Base-by-base conservation (phyloP, 2,797 vertebrate species). In the Fundulus diaphanus region DNA sequence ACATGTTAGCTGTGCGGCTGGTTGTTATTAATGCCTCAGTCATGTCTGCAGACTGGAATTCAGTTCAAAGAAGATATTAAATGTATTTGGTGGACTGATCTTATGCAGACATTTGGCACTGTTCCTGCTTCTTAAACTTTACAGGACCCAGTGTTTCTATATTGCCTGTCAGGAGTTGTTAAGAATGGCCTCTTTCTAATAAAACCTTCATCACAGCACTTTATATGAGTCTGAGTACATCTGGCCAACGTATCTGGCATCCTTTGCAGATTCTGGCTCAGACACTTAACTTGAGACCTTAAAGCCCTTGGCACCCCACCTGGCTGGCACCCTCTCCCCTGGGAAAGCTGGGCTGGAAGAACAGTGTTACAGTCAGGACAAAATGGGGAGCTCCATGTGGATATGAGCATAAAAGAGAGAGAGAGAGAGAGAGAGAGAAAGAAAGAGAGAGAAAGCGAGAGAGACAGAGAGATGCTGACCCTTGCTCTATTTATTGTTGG, bases 221-320 rank as follows among this genome's bases (percentile, higher is more conserved):
- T 94, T 92, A 92, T 93, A 87, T 13, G 82, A 89, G 85, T 81
- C 91, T 86, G 86, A 90, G 88, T 92, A 93, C 94, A 95, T 94
- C 93, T 95, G 94, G 93, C 83, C 78, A 79, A 84, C 87, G 84
- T 84, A 89, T 93, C 93, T 90, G 91, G 85, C 88, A 72, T 85
- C 87, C 83, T 87, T 77, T 83, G 74, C 66, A 70, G 86, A 87
- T 85, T 84, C 84, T 90, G 86, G 82, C 85, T 89, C 59, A 61
- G 33, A 61, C 84, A 87, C 85, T 88, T 48, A 88, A 85, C 81
- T 80, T 76, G 77, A 83, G 90, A 90, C 80, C 83, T 81, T 42
- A 83, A 85, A 74, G 80, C 86, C 74, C 81, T 87, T 74, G 40
- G 86, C 88, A 79, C 73, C 75, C 31, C 59, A 82, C 73, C 85